These are phyloP conservation scores for Cyphomyrus plagiostoma DNA, from an alignment of 2,113 vertebrate genomes.

Conservation along the genomic window DNA sequence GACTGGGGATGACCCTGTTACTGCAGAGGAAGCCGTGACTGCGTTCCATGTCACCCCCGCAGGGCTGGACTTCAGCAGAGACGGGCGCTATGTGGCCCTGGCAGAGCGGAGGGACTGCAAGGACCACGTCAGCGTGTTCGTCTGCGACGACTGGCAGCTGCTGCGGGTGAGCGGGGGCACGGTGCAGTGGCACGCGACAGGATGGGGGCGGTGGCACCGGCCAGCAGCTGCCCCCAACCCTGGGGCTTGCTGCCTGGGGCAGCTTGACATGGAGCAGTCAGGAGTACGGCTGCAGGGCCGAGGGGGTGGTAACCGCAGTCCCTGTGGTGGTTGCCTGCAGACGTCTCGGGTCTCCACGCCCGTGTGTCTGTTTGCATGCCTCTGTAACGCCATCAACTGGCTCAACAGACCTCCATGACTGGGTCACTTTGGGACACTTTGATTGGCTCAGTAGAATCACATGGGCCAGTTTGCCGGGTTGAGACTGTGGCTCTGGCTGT, in stretches of 20 bases:
- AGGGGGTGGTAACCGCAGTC: background rate
- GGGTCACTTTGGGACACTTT: background rate
- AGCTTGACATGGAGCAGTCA: background rate
- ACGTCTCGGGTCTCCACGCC: background rate
- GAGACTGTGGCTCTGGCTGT: background rate
- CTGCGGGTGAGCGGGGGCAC: constrained; percentile 68
- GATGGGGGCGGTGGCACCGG: background rate
- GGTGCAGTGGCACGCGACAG: background rate
- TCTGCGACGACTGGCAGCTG: constrained; percentile 94
- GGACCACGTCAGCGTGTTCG: constrained; percentile 88
- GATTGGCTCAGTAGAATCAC: background rate
- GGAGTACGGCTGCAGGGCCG: background rate
- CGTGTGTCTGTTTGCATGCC: background rate
- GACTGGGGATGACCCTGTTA: background rate
- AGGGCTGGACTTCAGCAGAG: constrained; percentile 85
- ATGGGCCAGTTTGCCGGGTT: background rate
- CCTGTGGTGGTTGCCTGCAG: background rate
- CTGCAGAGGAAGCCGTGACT: background rate
- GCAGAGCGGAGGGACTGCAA: constrained; percentile 90
- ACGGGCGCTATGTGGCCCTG: constrained; percentile 86
- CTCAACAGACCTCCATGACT: background rate
- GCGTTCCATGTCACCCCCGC: background rate
- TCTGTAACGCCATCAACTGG: background rate
- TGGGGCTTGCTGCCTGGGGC: background rate
- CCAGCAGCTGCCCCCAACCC: background rate